A percentile compares a stretch with the other conserved stretches of the same genome.
These are phyloP conservation scores for Drosophila neotestacea DNA, from an alignment of 2,888 invertebrate species.

Conservation along the genomic window DNA sequence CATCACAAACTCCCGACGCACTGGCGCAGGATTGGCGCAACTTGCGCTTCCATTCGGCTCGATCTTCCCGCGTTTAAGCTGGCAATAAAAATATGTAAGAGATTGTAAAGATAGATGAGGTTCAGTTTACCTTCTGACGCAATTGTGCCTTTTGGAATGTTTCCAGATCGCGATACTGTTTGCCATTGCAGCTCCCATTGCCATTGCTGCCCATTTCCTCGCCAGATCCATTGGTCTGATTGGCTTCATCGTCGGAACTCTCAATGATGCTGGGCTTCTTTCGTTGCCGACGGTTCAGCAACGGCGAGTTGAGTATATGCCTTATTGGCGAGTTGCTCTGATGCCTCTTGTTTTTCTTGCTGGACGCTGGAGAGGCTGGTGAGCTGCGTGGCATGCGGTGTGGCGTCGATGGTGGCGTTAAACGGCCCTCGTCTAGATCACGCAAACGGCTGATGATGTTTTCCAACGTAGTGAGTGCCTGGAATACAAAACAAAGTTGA, in stretches of 20 bases:
- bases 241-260: conserved; percentile 93
- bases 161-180: conserved; percentile 94
- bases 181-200: conserved; percentile 85
- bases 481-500: conserved; percentile 6
- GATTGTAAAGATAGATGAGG: neutral
- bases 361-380: conserved; percentile 90
- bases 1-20: conserved; percentile 94
- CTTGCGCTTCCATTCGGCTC: conserved; percentile 86
- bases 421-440: conserved; percentile 86
- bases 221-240: conserved; percentile 86
- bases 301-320: conserved; percentile 93
- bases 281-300: conserved; percentile 90
- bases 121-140: conserved; percentile 91
- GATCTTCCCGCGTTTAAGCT: conserved; percentile 91
- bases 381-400: conserved; percentile 91
- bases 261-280: conserved; percentile 90
- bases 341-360: conserved; percentile 90
- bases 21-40: conserved; percentile 85
- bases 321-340: conserved; percentile 93
- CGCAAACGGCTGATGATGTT: conserved; percentile 87
- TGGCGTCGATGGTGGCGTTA: conserved; percentile 86
- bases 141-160: conserved; percentile 96
- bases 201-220: conserved; percentile 85
- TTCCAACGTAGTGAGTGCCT: conserved; percentile 87
- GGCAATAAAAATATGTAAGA: conserved; percentile 38